Evolutionary conservation across 2,797 vertebrate species (phyloP).

Genomic region (Delichon dasypus): DNA sequence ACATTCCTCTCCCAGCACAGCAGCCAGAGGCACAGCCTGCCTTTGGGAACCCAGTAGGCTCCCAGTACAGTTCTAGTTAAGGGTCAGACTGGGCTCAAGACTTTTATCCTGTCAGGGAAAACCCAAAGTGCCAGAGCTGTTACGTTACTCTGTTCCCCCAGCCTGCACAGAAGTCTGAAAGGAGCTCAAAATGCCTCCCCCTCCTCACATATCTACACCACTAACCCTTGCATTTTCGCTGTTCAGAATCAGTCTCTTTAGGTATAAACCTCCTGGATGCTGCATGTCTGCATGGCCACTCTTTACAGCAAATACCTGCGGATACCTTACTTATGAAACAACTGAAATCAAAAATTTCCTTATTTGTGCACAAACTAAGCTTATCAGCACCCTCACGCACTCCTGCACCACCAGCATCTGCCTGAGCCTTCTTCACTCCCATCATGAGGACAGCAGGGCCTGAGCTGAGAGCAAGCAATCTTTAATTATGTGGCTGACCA

Average conservation of each 20-base stretch:
- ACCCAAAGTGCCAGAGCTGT: background rate
- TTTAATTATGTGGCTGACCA: background rate
- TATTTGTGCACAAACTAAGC: background rate
- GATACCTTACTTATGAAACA: background rate
- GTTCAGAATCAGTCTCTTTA: background rate
- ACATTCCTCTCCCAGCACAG: background rate
- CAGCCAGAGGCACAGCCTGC: background rate
- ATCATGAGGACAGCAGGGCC: background rate
- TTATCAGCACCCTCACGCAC: background rate
- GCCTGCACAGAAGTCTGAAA: background rate
- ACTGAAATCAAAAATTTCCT: background rate
- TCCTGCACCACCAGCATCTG: background rate
- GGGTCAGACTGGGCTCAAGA: background rate
- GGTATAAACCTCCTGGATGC: background rate
- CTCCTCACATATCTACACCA: background rate
- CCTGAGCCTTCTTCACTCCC: background rate
- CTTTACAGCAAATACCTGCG: background rate
- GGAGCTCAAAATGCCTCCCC: background rate
- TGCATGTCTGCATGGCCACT: background rate
- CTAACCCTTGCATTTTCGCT: accelerated
- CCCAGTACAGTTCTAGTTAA: background rate
- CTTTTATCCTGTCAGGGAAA: background rate
- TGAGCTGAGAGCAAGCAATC: background rate
- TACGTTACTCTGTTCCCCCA: background rate
- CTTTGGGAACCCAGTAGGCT: background rate